Percentiles rank a stretch among this genome's conserved stretches.
These are phyloP conservation scores for Drosophila multiciliata DNA, from an alignment of 2,888 invertebrate genomes.

Conservation along the genomic window DNA sequence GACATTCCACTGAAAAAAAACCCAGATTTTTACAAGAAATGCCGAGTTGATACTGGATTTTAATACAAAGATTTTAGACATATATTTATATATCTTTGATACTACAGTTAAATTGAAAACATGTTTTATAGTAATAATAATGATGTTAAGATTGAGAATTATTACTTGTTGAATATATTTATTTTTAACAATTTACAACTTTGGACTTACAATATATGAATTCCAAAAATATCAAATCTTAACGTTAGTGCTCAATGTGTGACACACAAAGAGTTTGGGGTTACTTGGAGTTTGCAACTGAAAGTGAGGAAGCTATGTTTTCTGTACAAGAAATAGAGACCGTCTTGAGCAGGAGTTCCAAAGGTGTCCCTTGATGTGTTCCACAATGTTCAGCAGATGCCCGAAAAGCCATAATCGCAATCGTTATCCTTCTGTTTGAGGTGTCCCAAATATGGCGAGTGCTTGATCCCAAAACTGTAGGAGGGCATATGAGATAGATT, in stretches of 20 bases:
- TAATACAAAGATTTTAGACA: not conserved
- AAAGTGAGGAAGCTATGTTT: conserved; percentile 47
- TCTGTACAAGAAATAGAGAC: conserved; percentile 33
- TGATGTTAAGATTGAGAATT: not conserved
- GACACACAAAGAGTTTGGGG: conserved; percentile 38
- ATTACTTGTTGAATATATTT: not conserved
- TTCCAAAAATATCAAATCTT: conserved; percentile 66
- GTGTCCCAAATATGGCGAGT: conserved; percentile 90
- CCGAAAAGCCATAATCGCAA: conserved; percentile 79
- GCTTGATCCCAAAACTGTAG: conserved; percentile 94
- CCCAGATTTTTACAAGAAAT: not conserved
- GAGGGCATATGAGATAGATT: conserved; percentile 88
- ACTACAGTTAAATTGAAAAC: not conserved
- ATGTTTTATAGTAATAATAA: not conserved
- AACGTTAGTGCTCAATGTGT: conserved; percentile 54
- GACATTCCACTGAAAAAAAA: not conserved
- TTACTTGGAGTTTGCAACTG: conserved; percentile 43
- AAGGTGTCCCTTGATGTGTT: not conserved
- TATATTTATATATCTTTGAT: not conserved
- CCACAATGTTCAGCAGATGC: conserved; percentile 73
- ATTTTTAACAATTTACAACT: conserved; percentile 69
- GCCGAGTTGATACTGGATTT: not conserved
- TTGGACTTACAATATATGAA: conserved; percentile 53
- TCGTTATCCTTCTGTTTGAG: conserved; percentile 77
- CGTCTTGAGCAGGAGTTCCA: conserved; percentile 56